Percentiles rank a stretch among this genome's conserved stretches.
Evolutionary conservation across 2,888 invertebrate genomes (phyloP).

Genomic region (Sinohyriopsis cumingii): DNA sequence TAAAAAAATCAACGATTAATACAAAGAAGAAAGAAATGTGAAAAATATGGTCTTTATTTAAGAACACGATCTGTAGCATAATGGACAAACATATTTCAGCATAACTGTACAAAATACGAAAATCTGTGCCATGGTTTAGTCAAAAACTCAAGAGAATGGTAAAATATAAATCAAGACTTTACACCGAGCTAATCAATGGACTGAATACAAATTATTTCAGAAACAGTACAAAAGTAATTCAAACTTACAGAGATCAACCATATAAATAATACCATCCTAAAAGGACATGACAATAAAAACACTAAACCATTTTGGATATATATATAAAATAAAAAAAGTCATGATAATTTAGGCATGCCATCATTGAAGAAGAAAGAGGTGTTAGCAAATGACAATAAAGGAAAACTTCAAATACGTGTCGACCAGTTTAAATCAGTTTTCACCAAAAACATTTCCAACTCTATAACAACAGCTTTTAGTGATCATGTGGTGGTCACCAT

Average conservation of each 20-base stretch:
- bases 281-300: constrained; percentile 28
- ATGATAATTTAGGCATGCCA: constrained; percentile 22
- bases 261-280: constrained; percentile 8
- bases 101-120: constrained; percentile 7
- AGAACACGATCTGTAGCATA: too few species aligned
- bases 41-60: too few species aligned
- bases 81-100: constrained; percentile 14
- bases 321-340: constrained; percentile 25
- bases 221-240: constrained; percentile 21
- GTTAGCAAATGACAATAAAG: constrained; percentile 17
- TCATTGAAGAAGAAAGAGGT: constrained; percentile 26
- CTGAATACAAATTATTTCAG: constrained; percentile 7
- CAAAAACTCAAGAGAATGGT: too few species aligned
- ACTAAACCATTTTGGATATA: constrained; percentile 32
- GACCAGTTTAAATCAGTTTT: constrained; percentile 33
- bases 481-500: too few species aligned
- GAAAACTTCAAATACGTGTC: constrained; percentile 21
- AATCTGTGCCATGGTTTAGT: not conserved
- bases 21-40: too few species aligned
- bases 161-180: too few species aligned
- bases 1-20: too few species aligned
- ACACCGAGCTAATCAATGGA: constrained; percentile 8
- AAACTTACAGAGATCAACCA: constrained; percentile 21
- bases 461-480: too few species aligned
- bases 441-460: constrained; percentile 3